Percentiles rank a stretch among this genome's conserved stretches.
Evolutionary conservation across 1,140 invertebrate genomes (phyloP).

Genomic region (Drosophila willistoni): DNA sequence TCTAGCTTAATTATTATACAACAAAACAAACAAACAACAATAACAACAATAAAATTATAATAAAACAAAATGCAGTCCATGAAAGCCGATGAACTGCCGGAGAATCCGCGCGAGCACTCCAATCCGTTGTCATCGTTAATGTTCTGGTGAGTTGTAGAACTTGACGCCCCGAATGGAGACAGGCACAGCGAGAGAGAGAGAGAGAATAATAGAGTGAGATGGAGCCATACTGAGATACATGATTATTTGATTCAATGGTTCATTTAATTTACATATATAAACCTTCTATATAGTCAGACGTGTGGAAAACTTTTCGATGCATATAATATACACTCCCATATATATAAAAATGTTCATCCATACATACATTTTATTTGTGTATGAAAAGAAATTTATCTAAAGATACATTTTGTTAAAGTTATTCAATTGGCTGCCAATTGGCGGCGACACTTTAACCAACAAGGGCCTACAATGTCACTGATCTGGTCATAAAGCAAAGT

Average conservation of each 20-base stretch:
- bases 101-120: conserved; percentile 68
- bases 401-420: conserved; percentile 27
- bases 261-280: conserved; percentile 52
- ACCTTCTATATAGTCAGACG: conserved; percentile 7
- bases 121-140: conserved; percentile 64
- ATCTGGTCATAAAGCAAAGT: background rate
- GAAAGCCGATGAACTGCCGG: conserved; percentile 65
- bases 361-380: too few relatives aligned
- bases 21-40: conserved; percentile 14
- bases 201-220: too few relatives aligned
- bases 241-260: conserved; percentile 67
- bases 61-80: conserved; percentile 63
- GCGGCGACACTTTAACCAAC: conserved; percentile 17
- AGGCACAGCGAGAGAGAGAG: conserved; percentile 26
- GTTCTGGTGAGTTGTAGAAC: conserved; percentile 58
- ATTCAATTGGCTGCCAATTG: conserved; percentile 54
- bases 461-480: background rate
- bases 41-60: background rate
- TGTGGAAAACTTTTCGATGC: conserved; percentile 35
- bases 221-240: conserved; percentile 24
- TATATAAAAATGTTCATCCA: too few relatives aligned
- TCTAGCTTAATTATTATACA: conserved; percentile 1
- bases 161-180: conserved; percentile 4
- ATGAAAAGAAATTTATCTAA: background rate
- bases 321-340: background rate